These are phyloP conservation scores for Agapornis roseicollis DNA, from an alignment of 2,113 vertebrate genomes.

Conservation along the genomic window DNA sequence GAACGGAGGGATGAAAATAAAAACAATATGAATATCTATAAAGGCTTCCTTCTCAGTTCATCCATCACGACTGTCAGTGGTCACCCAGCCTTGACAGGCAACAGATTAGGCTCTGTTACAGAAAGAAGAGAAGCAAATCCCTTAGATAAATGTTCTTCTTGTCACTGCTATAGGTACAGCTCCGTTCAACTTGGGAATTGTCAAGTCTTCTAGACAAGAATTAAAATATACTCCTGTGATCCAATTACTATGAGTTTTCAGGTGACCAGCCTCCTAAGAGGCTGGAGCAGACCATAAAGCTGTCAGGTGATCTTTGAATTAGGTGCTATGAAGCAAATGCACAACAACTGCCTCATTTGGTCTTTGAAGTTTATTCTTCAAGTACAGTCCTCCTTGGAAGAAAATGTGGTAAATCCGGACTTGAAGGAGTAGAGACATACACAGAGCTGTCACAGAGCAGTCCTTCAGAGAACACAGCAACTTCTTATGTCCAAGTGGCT, in stretches of 20 bases:
- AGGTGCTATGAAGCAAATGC: background rate
- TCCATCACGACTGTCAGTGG: constrained; percentile 6
- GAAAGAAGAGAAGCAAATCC: background rate
- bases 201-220: background rate
- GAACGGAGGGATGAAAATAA: constrained; percentile 23
- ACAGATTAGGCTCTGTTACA: background rate
- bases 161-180: rapidly evolving
- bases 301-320: background rate
- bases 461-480: background rate
- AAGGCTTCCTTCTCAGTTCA: constrained; percentile 37
- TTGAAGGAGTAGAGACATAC: background rate
- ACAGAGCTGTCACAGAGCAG: background rate
- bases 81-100: constrained; percentile 6
- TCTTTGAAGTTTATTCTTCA: background rate
- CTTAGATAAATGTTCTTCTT: background rate
- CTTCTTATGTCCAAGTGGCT: background rate
- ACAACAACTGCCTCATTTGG: background rate
- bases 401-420: background rate
- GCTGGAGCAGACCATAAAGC: background rate
- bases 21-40: constrained; percentile 55
- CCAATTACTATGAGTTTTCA: background rate
- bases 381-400: background rate
- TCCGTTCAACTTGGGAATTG: background rate
- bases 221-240: background rate
- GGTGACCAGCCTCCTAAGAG: background rate